Conservation (phyloP, 2,113 vertebrate species). For the Myrmecophaga tridactyla region DNA sequence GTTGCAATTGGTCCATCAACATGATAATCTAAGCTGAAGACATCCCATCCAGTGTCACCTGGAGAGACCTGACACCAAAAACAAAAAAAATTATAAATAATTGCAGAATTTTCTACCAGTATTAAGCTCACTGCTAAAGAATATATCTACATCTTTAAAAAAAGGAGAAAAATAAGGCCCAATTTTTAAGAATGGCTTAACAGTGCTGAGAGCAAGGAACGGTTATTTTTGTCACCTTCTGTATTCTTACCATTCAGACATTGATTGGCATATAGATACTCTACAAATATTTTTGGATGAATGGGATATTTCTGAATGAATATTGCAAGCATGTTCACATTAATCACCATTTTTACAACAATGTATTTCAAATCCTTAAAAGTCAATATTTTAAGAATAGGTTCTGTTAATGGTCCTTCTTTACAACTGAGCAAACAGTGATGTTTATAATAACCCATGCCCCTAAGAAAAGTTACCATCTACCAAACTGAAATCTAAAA, state of each 20-base stretch:
- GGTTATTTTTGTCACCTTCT: accelerated
- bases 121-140: neutral
- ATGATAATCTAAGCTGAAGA: slow-evolving; percentile 98
- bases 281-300: neutral
- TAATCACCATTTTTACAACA: neutral
- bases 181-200: neutral
- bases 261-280: accelerated
- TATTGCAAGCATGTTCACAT: neutral
- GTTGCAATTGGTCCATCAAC: slow-evolving; percentile 98
- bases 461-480: neutral
- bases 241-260: accelerated
- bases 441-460: neutral
- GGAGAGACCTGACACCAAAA: slow-evolving; percentile 91
- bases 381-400: neutral
- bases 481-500: neutral
- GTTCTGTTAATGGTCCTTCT: neutral
- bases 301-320: neutral
- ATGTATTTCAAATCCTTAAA: neutral
- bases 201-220: too few relatives aligned
- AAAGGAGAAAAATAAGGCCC: neutral
- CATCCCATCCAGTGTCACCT: slow-evolving; percentile 98
- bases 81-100: neutral
- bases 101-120: neutral
- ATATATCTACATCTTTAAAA: neutral
- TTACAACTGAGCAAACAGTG: neutral